Conservation (phyloP, 1,140 invertebrate species). For the Papilio dardanus region DNA sequence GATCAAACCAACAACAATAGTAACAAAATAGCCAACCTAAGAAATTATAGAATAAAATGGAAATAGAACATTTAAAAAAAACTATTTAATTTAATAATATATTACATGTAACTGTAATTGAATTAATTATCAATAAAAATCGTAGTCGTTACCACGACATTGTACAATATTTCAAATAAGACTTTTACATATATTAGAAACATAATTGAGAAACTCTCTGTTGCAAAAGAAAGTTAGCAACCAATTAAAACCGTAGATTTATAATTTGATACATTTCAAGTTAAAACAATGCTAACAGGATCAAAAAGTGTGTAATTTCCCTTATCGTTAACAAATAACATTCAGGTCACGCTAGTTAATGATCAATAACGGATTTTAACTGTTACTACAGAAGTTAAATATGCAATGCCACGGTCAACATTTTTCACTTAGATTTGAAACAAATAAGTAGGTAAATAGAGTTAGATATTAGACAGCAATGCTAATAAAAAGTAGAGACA, state of each 20-base stretch:
- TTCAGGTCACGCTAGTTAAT: constrained; percentile 9
- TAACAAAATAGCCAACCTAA: too few relatives aligned
- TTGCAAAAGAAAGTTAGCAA: neutral
- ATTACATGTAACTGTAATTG: too few relatives aligned
- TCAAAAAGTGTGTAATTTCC: neutral
- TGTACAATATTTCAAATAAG: too few relatives aligned
- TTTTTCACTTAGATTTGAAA: neutral
- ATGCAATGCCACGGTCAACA: neutral
- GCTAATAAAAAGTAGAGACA: too few relatives aligned
- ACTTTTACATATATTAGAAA: too few relatives aligned
- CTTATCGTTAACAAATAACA: neutral
- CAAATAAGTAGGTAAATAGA: neutral
- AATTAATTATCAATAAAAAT: too few relatives aligned
- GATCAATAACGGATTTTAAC: neutral
- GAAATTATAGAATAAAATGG: too few relatives aligned
- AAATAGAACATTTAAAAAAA: too few relatives aligned
- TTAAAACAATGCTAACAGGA: constrained; percentile 8
- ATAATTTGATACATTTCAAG: neutral
- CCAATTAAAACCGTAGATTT: neutral
- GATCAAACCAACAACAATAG: neutral
- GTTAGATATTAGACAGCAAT: neutral
- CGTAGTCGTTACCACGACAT: too few relatives aligned
- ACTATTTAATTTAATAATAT: too few relatives aligned
- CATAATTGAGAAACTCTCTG: too few relatives aligned
- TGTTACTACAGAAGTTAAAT: neutral